Evolutionary conservation across 2,113 vertebrate species (phyloP), one percentile per base, ranked within the genome.

Genomic region (Phylloscopus trochilus): DNA sequence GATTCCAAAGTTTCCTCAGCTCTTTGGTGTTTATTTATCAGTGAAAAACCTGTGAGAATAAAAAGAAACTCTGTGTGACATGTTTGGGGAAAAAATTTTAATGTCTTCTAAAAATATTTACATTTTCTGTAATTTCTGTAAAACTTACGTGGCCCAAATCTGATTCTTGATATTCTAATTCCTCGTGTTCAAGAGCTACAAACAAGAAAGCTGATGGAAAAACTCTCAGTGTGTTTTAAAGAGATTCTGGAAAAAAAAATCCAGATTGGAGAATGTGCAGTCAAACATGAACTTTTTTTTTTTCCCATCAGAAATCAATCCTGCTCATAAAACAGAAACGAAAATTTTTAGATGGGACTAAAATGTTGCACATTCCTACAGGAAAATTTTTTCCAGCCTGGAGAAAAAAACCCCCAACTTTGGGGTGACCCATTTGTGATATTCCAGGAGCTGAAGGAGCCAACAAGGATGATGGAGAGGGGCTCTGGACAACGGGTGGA

Each of bases 341-440:
- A 16, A 6, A 0, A 2, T 69, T 72, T 83, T 31, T 4, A 23
- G 8, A 26, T 37, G 6, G 13, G 60, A 3, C n/a, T 52, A n/a
- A 81, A 69, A 19, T 5, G 18, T 26, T n/a, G 6, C 5, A 3
- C 2, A 30, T 43, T 47, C 27, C 7, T 33, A 24, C 7, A n/a
- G 47, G 3, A 43, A 26, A 31, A 2, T 35, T 30, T 22, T 22
- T 47, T 37, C 15, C 39, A 35, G 9, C 11, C 21, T 31, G 41
- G 14, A 31, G 14, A 5, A 35, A 8, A 68, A 6, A 20, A 14
- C 39, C 41, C 12, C 13, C 41, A 41, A 5, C 0, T 76, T 43
- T 53, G 17, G 10, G 4, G 41, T 53, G 11, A 35, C 3, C 5
- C 19, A 2, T 11, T 6, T 31, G n/a, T 31, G 62, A 26, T 26